A percentile compares a stretch with the other conserved stretches of the same genome.
Evolutionary conservation across 2,888 invertebrate genomes (phyloP).

Genomic region (Dendrolimus houi): DNA sequence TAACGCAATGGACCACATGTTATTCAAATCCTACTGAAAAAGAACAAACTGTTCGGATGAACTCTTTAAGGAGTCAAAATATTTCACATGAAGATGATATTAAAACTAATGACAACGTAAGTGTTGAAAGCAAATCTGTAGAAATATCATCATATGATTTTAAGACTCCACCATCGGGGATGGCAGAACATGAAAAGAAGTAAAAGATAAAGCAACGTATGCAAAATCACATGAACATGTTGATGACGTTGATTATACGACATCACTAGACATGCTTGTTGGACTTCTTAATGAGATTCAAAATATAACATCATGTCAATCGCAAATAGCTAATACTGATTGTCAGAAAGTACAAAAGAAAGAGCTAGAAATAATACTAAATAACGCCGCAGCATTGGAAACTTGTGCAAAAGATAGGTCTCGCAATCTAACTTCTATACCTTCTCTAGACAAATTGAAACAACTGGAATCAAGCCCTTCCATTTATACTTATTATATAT

Average conservation of each 20-base stretch:
- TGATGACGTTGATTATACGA: conserved; percentile 34
- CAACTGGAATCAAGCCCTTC: conserved; percentile 35
- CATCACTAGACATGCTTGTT: conserved; percentile 56
- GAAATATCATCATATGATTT: conserved; percentile 3
- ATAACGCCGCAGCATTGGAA: conserved; percentile 20
- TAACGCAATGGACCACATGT: conserved; percentile 20
- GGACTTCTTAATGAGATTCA: conserved; percentile 60
- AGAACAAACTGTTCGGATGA: too few species aligned
- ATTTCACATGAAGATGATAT: neutral
- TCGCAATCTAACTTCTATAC: conserved; percentile 28
- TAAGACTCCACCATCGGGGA: neutral
- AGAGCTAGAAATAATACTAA: conserved; percentile 30
- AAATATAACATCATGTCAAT: conserved; percentile 49
- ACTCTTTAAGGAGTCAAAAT: neutral
- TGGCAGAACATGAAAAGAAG: neutral
- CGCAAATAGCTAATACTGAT: conserved; percentile 22
- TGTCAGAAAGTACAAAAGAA: conserved; percentile 13
- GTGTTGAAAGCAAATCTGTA: neutral
- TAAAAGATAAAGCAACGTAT: conserved; percentile 6
- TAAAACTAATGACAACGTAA: neutral
- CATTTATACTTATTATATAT: conserved; percentile 33
- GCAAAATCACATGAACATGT: conserved; percentile 6
- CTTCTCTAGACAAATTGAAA: conserved; percentile 37
- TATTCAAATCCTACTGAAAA: conserved; percentile 1
- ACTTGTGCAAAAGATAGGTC: conserved; percentile 18